These are phyloP conservation scores for Clarias magur DNA, from an alignment of 2,113 vertebrate genomes.

Conservation along the genomic window DNA sequence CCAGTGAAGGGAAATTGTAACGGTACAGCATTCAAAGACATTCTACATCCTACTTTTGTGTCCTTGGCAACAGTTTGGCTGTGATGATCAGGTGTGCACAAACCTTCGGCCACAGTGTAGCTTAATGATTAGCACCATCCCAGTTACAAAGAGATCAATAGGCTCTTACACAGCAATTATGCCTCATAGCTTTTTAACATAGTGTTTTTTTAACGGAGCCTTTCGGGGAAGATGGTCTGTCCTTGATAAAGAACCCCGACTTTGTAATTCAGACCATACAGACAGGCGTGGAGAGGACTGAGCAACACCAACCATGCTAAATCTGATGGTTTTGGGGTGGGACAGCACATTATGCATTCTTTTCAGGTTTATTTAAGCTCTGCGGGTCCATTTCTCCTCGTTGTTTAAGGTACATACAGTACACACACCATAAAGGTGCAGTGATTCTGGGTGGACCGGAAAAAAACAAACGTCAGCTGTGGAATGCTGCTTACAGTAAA, in stretches of 20 bases:
- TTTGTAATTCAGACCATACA: background rate
- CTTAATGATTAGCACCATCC: background rate
- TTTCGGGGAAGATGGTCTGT: background rate
- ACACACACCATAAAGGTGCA: background rate
- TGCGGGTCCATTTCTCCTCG: background rate
- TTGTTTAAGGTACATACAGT: background rate
- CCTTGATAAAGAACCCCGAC: background rate
- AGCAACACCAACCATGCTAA: background rate
- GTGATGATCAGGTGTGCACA: background rate
- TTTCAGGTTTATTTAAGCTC: background rate
- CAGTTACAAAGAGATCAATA: background rate
- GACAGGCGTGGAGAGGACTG: background rate
- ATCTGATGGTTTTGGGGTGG: conserved; percentile 24
- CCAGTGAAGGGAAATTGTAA: background rate
- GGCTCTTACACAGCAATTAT: background rate
- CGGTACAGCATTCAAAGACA: background rate
- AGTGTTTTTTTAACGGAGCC: background rate
- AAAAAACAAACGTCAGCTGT: background rate
- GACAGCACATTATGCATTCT: conserved; percentile 18
- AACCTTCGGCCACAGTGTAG: background rate
- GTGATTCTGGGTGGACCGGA: background rate
- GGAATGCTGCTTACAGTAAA: background rate
- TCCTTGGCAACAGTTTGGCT: background rate
- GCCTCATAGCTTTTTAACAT: background rate
- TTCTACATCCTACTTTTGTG: background rate